A percentile compares a stretch with the other conserved stretches of the same genome.
These are phyloP conservation scores for Matsumyia berberina DNA, from an alignment of 2,888 invertebrate genomes.

Conservation along the genomic window DNA sequence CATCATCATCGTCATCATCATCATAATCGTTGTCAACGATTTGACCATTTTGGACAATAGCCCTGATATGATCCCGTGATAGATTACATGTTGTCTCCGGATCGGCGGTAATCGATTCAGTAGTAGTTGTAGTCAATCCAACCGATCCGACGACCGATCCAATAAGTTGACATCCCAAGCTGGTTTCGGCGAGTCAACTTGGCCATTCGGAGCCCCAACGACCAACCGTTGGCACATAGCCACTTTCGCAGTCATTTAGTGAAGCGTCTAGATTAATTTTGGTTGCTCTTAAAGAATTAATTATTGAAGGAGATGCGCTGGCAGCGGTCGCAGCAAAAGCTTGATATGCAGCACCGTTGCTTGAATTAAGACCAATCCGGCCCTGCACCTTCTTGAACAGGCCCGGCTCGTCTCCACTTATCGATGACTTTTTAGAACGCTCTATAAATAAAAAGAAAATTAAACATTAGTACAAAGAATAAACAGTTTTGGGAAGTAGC, in stretches of 20 bases:
- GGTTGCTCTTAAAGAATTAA: constrained; percentile 81
- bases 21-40: constrained; percentile 78
- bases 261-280: constrained; percentile 84
- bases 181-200: constrained; percentile 95
- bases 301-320: constrained; percentile 78
- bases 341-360: constrained; percentile 80
- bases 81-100: constrained; percentile 73
- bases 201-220: constrained; percentile 98
- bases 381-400: constrained; percentile 86
- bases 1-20: constrained; percentile 79
- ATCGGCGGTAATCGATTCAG: constrained; percentile 72
- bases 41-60: constrained; percentile 66
- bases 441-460: constrained; percentile 86
- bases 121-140: constrained; percentile 83
- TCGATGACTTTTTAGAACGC: constrained; percentile 90
- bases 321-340: constrained; percentile 79
- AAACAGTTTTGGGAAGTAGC: too few relatives aligned
- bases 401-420: constrained; percentile 88
- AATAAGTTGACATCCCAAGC: constrained; percentile 84
- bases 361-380: constrained; percentile 85
- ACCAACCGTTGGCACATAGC: constrained; percentile 92
- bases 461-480: background rate
- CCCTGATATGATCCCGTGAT: constrained; percentile 67
- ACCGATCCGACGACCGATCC: constrained; percentile 80
- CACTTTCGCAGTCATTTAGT: constrained; percentile 86